Base-by-base conservation (phyloP, 53 echinoderm and acorn worm species). In the Paracentrotus lividus region DNA sequence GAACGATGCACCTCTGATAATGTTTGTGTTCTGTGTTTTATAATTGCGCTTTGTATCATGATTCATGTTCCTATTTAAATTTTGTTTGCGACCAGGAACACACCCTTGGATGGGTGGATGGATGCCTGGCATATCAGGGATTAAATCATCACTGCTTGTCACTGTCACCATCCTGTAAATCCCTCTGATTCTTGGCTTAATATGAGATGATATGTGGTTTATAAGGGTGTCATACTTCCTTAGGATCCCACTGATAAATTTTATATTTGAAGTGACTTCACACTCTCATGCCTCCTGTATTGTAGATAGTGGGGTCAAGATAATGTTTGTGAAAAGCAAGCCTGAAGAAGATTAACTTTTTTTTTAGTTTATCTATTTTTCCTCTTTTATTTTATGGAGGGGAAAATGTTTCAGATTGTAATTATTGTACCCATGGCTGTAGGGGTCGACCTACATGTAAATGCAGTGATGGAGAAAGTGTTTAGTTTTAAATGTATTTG, bases 71-170 rank as follows among this genome's bases (percentile, higher is more conserved):
- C n/a, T n/a, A n/a, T n/a, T n/a, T n/a, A n/a, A n/a, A n/a, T n/a
- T n/a, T n/a, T n/a, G n/a, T n/a, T n/a, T n/a, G n/a, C n/a, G n/a
- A n/a, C n/a, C n/a, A n/a, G n/a, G n/a, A n/a, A n/a, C n/a, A n/a
- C n/a, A n/a, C n/a, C n/a, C n/a, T n/a, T n/a, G n/a, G n/a, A 36
- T 12, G 15, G 40, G 38, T 59, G 44, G 64, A 65, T 14, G 45
- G 89, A 89, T 89, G 64, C 89, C 89, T 89, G 20, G 27, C 89
- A 89, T 89, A 89, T 89, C 89, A 59, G 42, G 65, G 27, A 89
- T 89, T 89, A 89, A 89, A 61, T 61, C 65, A 59, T 89, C 65
- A 65, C 55, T 57, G 60, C 23, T 23, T 89, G 65, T 89, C 89
- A 89, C 60, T 89, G 65, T 61, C 89, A 59, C 42, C 40, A 27